Evolutionary conservation across 1,140 invertebrate species (phyloP), one percentile per base, ranked within the genome.

Genomic region (Yoshiicerus persimilis): DNA sequence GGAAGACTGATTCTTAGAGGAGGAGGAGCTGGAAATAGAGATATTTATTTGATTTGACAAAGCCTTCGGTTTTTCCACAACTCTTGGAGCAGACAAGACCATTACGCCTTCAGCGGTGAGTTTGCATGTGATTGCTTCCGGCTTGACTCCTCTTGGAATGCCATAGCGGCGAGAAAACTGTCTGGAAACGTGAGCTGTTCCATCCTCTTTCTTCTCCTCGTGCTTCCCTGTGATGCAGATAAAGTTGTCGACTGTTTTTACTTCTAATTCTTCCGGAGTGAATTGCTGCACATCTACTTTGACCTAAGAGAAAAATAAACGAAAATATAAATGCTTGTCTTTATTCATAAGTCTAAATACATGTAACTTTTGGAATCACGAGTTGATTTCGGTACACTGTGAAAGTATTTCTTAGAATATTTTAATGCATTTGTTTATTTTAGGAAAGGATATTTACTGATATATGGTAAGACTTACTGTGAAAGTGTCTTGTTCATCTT

Each of bases 231-330:
- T 93, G 10, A 96, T 93, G 9, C 95, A 93, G 0, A 96, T 93
- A 41, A 93, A 93, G 84, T 95, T 94, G 89, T 96, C 95, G 1
- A 95, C 93, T 20, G 96, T 95, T 92, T 96, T 97, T 1, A 97
- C 95, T 47, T 93, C 95, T 32, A 97, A 93, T 92, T 97, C 96
- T 87, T 97, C 96, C 0, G 96, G 96, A 87, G 94, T 94, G 92
- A 96, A 97, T 89, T 96, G 95, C 77, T 95, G 94, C 0, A 97
- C 95, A 91, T 96, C 96, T 89, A 96, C 92, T 62, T 94, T 93
- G 64, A 95, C 93, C 89, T 95, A 0, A 80, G 20, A 1, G 20
- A 36, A 10, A 36, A 75, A 20, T 1, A 34, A n/a, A 77, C 11
- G 34, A 2, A 34, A 13, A 20, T 75, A 20, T 34, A n/a, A n/a